Evolutionary conservation across 92 coral and sea anemone species (phyloP).

Genomic region (Micromussa lordhowensis): DNA sequence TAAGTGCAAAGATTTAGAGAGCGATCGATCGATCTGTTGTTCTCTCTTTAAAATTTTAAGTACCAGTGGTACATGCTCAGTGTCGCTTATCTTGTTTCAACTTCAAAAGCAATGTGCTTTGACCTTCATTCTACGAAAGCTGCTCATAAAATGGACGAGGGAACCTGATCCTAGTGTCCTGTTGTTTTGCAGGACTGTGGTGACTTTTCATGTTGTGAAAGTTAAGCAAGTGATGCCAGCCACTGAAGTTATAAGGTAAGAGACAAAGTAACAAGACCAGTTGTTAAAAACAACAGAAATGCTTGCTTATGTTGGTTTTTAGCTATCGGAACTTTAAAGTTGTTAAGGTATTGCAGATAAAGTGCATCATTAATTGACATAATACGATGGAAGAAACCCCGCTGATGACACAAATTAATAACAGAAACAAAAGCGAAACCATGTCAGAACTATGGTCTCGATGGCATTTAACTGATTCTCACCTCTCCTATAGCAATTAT

Average conservation of each 20-base stretch:
- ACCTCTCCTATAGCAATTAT: not conserved
- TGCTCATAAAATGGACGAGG: too few relatives aligned
- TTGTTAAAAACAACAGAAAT: not conserved
- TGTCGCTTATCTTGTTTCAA: too few relatives aligned
- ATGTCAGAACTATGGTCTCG: not conserved
- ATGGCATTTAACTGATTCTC: not conserved
- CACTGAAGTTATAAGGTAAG: constrained; percentile 30
- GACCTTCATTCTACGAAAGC: too few relatives aligned
- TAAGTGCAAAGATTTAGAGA: too few relatives aligned
- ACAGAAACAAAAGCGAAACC: not conserved
- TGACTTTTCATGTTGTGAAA: constrained; percentile 35
- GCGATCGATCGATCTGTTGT: too few relatives aligned
- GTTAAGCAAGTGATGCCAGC: constrained; percentile 13
- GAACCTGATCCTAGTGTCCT: not conserved
- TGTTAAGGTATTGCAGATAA: not conserved
- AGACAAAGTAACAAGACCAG: not conserved
- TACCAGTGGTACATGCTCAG: too few relatives aligned
- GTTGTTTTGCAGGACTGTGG: constrained; percentile 35
- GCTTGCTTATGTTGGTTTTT: not conserved
- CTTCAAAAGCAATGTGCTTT: too few relatives aligned
- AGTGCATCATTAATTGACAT: not conserved
- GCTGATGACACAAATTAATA: too few relatives aligned
- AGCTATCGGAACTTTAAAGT: not conserved
- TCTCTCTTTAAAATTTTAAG: too few relatives aligned
- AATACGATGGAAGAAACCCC: not conserved